Conservation (phyloP, 2,888 invertebrate genomes). For the Rambutsinella grinnellia region DNA sequence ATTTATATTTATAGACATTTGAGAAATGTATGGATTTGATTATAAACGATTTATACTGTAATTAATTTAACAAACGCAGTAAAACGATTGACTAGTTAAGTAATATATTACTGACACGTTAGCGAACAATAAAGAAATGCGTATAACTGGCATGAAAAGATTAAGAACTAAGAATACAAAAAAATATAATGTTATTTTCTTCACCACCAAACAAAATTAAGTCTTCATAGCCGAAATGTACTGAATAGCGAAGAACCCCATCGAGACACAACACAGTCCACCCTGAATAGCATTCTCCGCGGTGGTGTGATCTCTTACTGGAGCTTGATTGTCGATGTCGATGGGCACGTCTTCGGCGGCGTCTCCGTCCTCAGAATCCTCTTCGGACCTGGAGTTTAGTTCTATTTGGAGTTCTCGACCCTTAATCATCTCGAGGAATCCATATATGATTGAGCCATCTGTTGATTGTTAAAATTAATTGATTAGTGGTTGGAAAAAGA, state of each 20-base stretch:
- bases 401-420: slow-evolving; percentile 14
- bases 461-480: neutral
- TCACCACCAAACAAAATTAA: neutral
- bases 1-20: neutral
- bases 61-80: neutral
- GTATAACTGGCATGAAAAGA: neutral
- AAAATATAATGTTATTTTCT: neutral
- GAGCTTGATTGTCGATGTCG: slow-evolving; percentile 20
- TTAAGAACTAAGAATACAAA: neutral
- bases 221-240: neutral
- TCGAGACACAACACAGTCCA: neutral
- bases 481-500: neutral
- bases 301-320: slow-evolving; percentile 19
- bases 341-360: slow-evolving; percentile 4
- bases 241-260: no score
- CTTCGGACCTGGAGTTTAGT: slow-evolving; percentile 1
- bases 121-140: neutral
- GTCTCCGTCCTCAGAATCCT: neutral
- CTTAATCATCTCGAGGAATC: slow-evolving; percentile 9
- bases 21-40: neutral
- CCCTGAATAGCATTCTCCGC: neutral
- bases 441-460: slow-evolving; percentile 27
- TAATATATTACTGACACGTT: neutral
- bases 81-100: no score
- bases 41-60: neutral